These are phyloP conservation scores for Eristalis tenax DNA, from an alignment of 2,888 invertebrate genomes.

Conservation along the genomic window DNA sequence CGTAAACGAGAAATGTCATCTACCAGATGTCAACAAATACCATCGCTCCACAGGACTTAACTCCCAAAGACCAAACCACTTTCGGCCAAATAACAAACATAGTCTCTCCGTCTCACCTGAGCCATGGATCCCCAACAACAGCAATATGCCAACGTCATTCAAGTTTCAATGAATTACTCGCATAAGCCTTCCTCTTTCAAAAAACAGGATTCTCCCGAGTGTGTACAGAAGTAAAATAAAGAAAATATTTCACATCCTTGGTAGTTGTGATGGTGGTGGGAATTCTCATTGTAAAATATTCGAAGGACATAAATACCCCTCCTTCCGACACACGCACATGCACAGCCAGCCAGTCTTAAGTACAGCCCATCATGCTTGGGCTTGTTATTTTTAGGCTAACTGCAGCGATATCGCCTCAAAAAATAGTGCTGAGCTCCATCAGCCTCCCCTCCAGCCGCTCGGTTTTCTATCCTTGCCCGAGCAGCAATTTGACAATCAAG, in stretches of 20 bases:
- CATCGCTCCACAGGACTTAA: background rate
- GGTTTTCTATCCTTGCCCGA: slow-evolving; percentile 21
- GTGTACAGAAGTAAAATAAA: background rate
- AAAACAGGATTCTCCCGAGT: background rate
- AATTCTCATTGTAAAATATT: slow-evolving; percentile 36
- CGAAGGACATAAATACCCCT: slow-evolving; percentile 57
- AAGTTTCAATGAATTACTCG: slow-evolving; percentile 35
- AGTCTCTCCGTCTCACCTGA: background rate
- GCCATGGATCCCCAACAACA: slow-evolving; percentile 4
- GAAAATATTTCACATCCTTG: slow-evolving; percentile 31
- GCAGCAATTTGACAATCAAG: slow-evolving; percentile 62
- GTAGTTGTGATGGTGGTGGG: background rate
- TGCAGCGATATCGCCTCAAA: slow-evolving; percentile 11
- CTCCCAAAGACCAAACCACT: background rate
- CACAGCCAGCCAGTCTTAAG: background rate
- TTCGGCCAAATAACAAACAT: background rate
- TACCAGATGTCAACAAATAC: background rate
- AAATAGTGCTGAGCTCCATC: slow-evolving; percentile 22
- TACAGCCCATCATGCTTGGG: too few relatives aligned
- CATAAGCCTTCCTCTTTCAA: slow-evolving; percentile 26
- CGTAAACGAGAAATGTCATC: background rate
- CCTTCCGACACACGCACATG: background rate
- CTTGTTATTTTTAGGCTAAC: slow-evolving; percentile 17
- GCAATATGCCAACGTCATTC: slow-evolving; percentile 21
- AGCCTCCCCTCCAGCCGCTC: slow-evolving; percentile 24